Evolutionary conservation across 2,888 invertebrate genomes (phyloP).

Genomic region (Callosobruchus maculatus): DNA sequence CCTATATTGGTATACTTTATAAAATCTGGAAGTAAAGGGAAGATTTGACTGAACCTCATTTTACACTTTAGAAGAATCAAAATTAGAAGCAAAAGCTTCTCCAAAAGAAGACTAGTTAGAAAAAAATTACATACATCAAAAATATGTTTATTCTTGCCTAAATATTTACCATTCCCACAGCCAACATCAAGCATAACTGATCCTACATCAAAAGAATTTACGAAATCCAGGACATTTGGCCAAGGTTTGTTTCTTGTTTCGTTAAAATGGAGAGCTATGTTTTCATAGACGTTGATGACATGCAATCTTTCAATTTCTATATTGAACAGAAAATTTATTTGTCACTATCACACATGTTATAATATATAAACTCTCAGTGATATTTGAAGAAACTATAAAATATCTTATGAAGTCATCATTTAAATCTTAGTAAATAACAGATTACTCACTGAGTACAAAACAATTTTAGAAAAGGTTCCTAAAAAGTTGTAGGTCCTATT

Average conservation of each 20-base stretch:
- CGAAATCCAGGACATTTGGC: constrained; percentile 85
- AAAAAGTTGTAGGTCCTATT: no score
- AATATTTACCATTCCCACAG: constrained; percentile 98
- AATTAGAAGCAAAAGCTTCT: background rate
- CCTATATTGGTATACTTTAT: background rate
- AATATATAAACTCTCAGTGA: no score
- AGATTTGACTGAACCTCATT: no score
- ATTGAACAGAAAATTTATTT: no score
- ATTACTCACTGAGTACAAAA: no score
- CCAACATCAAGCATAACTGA: constrained; percentile 86
- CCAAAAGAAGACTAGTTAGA: background rate
- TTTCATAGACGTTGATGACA: constrained; percentile 87
- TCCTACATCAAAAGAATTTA: constrained; percentile 62
- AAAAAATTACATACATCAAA: constrained; percentile 54
- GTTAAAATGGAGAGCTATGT: constrained; percentile 92
- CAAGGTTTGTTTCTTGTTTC: constrained; percentile 91
- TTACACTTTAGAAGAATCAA: no score
- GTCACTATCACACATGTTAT: no score
- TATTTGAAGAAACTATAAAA: no score
- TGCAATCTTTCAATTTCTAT: constrained; percentile 67
- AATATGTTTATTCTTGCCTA: constrained; percentile 59
- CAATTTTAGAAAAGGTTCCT: no score
- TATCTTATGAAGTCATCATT: no score
- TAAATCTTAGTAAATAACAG: no score
- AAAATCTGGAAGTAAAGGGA: no score